Evolutionary conservation across 2,888 invertebrate genomes (phyloP), one percentile per base, ranked within the genome.

Genomic region (Listrodromus nycthemerus): DNA sequence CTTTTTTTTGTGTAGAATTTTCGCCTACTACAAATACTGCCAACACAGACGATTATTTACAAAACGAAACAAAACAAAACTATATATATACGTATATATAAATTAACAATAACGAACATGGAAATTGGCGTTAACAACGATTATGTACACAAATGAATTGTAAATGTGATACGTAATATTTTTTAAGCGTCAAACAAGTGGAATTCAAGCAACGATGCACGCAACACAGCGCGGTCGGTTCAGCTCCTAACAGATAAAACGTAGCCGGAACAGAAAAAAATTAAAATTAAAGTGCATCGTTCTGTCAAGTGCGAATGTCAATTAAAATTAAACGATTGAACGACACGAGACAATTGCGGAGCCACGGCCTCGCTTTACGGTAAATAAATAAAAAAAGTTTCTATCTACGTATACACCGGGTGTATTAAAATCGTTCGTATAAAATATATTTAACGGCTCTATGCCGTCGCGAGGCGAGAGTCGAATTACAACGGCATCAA

Each of bases 341-440:
- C 63, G 55, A 58, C 65, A 58, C 70, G 37, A 65, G 75, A 80
- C 21, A 71, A 73, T 48, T 50, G 52, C 41, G 41, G 50, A 45
- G 30, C 55, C 45, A 16, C 30, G 27, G 45, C 19, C 50, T 45
- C 37, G 6, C 50, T 45, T 55, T 33, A 76, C 65, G 75, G 52
- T 81, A 27, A 84, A 84, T 84, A 84, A 84, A 81, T 84, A 84
- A 81, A 81, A 81, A 58, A 24, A 27, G 45, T 77, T 37, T 77
- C 73, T 80, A 77, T 73, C 71, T 74, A 80, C 63, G 80, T 67
- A 66, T 66, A 80, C 71, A 71, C 48, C 58, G 67, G 71, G 71
- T 75, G 75, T 73, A 73, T 83, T 67, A 55, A 69, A 83, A 80
- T 77, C 69, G 67, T 65, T 73, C 80, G 63, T 77, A 80, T 55